Percentiles rank a stretch among this genome's conserved stretches.
Conservation (phyloP, 2,888 invertebrate species). For the Lissonota sp. region DNA sequence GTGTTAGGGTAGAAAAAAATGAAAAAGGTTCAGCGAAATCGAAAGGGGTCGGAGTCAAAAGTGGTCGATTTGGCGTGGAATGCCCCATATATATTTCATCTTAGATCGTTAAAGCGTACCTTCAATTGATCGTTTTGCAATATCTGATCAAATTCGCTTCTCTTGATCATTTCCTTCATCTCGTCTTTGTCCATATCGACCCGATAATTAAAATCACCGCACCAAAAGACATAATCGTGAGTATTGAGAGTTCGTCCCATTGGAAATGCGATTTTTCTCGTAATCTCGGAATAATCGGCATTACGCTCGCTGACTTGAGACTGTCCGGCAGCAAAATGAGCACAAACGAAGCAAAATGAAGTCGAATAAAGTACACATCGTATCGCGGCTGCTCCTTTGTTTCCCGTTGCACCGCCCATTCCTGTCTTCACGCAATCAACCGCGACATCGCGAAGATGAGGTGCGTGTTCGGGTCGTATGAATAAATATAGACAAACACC, state of each 20-base stretch:
- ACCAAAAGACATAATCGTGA: slow-evolving; percentile 99
- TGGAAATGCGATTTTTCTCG: slow-evolving; percentile 94
- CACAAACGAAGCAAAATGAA: slow-evolving; percentile 98
- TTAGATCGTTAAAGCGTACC: slow-evolving; percentile 74
- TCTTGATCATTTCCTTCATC: slow-evolving; percentile 92
- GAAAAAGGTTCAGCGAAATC: no score
- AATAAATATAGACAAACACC: slow-evolving; percentile 99
- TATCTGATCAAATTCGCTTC: slow-evolving; percentile 90
- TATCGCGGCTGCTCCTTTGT: slow-evolving; percentile 98
- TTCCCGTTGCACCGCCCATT: slow-evolving; percentile 97
- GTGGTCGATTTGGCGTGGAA: no score
- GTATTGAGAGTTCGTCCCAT: slow-evolving; percentile 96
- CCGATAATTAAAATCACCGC: slow-evolving; percentile 99
- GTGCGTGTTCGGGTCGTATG: slow-evolving; percentile 94
- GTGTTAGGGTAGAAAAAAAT: background rate
- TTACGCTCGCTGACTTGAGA: slow-evolving; percentile 97
- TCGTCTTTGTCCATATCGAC: slow-evolving; percentile 98
- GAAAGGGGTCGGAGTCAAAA: no score
- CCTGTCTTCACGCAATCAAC: slow-evolving; percentile 99
- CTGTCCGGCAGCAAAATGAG: slow-evolving; percentile 99
- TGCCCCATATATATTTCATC: no score
- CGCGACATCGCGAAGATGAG: slow-evolving; percentile 96
- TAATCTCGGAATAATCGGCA: slow-evolving; percentile 98
- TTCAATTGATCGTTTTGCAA: slow-evolving; percentile 95
- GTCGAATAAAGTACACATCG: slow-evolving; percentile 96